These are phyloP conservation scores for Drosophila miranda DNA, from an alignment of 1,140 invertebrate species.

Conservation along the genomic window DNA sequence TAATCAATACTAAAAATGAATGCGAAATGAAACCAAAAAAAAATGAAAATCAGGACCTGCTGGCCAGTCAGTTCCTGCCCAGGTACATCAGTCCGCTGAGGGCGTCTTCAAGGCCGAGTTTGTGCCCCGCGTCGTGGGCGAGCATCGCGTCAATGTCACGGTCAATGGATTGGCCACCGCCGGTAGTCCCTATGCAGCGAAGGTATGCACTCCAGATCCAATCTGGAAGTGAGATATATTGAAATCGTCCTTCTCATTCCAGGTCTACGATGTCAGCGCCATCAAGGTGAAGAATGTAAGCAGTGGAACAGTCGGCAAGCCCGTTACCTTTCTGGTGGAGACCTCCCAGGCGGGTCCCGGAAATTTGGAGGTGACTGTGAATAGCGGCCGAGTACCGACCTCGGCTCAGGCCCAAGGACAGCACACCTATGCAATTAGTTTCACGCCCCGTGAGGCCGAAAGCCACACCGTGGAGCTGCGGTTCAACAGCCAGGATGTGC, in stretches of 20 bases:
- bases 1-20: constrained; percentile 55
- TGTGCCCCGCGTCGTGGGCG: constrained; percentile 92
- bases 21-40: constrained; percentile 42
- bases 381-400: constrained; percentile 96
- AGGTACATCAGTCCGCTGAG: constrained; percentile 90
- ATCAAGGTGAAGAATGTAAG: constrained; percentile 97
- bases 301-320: constrained; percentile 94
- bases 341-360: constrained; percentile 95
- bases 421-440: constrained; percentile 98
- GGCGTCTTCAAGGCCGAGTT: constrained; percentile 93
- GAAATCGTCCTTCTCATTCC: neutral
- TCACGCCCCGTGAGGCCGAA: constrained; percentile 94
- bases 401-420: constrained; percentile 97
- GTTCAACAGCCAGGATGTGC: constrained; percentile 98
- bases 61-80: constrained; percentile 92
- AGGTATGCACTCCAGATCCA: constrained; percentile 83
- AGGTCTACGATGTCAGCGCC: constrained; percentile 96
- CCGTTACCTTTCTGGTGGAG: constrained; percentile 98
- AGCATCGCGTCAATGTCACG: constrained; percentile 94
- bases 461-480: constrained; percentile 95
- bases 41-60: constrained; percentile 86
- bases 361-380: constrained; percentile 98
- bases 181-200: constrained; percentile 95
- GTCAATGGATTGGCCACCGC: constrained; percentile 90
- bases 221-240: neutral